Conservation (phyloP, 2,797 vertebrate genomes). For the Toxotes lorentzi region DNA sequence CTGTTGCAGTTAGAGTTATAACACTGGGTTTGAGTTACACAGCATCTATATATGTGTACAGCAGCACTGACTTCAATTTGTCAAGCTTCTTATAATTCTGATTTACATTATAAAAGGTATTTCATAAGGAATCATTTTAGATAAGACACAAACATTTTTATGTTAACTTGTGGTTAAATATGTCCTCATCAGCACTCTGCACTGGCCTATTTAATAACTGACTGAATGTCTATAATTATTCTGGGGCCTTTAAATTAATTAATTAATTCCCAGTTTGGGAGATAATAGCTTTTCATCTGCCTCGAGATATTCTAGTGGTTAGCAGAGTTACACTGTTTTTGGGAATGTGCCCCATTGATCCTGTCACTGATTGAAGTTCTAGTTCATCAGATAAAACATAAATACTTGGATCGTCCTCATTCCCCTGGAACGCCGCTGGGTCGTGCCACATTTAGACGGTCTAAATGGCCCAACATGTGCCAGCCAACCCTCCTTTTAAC, state of each 20-base stretch:
- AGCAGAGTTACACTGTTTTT: background rate
- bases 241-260: constrained; percentile 1
- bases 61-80: background rate
- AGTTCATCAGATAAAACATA: constrained; percentile 16
- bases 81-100: background rate
- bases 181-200: constrained; percentile 3
- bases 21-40: background rate
- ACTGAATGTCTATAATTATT: constrained; percentile 37
- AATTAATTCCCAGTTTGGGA: constrained; percentile 26
- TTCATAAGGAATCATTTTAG: background rate
- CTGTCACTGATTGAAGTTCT: background rate
- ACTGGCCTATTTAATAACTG: constrained; percentile 25
- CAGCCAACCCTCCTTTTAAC: background rate
- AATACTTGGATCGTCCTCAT: background rate
- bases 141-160: background rate
- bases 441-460: background rate
- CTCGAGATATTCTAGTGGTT: constrained; percentile 18
- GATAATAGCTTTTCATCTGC: constrained; percentile 36
- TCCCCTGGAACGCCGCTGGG: background rate
- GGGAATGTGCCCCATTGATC: background rate
- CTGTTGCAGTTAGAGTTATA: background rate
- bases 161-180: constrained; percentile 26
- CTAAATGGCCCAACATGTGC: background rate
- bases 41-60: constrained; percentile 9
- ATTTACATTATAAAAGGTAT: constrained; percentile 20